Evolutionary conservation across 2,888 invertebrate species (phyloP).

Genomic region (Thereva nobilitata): DNA sequence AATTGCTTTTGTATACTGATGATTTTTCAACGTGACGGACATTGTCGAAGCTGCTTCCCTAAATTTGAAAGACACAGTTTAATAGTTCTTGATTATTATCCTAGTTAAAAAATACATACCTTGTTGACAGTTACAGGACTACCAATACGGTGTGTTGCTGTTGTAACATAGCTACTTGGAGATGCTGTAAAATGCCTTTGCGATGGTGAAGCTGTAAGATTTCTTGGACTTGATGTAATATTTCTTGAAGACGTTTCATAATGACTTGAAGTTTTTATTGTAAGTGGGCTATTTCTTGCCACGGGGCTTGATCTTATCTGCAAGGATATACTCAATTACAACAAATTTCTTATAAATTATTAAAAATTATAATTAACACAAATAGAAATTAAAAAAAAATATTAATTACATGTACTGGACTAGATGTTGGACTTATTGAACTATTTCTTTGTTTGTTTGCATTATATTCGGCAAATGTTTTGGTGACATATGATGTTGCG

Average conservation of each 20-base stretch:
- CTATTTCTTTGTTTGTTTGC: constrained; percentile 42
- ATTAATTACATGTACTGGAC: constrained; percentile 56
- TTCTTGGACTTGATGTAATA: constrained; percentile 53
- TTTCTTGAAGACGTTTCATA: constrained; percentile 53
- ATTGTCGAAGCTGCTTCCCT: constrained; percentile 52
- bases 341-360: constrained; percentile 4
- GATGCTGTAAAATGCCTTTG: constrained; percentile 58
- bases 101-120: constrained; percentile 31
- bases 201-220: constrained; percentile 54
- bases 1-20: constrained; percentile 60
- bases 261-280: constrained; percentile 56
- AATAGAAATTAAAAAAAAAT: constrained; percentile 4
- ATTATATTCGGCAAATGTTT: constrained; percentile 43
- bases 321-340: background rate
- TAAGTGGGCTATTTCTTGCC: constrained; percentile 55
- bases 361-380: constrained; percentile 18
- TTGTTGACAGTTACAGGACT: constrained; percentile 51
- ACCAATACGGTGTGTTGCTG: constrained; percentile 57
- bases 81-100: background rate
- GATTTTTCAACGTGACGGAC: constrained; percentile 59
- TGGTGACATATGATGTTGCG: constrained; percentile 42
- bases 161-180: constrained; percentile 63
- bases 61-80: background rate
- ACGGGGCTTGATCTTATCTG: constrained; percentile 57
- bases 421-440: constrained; percentile 52